Evolutionary conservation across 2,888 invertebrate species (phyloP), one percentile per base, ranked within the genome.

Genomic region (Hydroisotoma schaefferi): DNA sequence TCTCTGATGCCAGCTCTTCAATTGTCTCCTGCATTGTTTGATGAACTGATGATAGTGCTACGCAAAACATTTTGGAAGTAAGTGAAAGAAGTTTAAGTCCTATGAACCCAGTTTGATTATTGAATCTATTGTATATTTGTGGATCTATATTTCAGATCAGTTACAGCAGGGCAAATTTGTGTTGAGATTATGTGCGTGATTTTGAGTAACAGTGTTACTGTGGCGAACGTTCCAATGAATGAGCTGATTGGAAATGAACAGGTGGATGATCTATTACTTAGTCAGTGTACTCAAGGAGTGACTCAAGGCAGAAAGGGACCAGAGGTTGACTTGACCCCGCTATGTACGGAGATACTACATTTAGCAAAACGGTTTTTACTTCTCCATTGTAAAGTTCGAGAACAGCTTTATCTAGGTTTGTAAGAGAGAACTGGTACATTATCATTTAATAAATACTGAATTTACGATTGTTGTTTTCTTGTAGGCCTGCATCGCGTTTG

Each of bases 61-160:
- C 44, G 71, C 8, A 71, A 71, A 55, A 67, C 66, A 3, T 57
- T 71, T 53, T 69, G 66, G 65, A 71, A 68, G 67, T 71, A 63
- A 56, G 56, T 15, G 2, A 18, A 18, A 37, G 15, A 33, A 20
- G 6, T 23, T 52, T n/a, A n/a, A n/a, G n/a, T n/a, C n/a, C n/a
- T n/a, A n/a, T n/a, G n/a, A n/a, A n/a, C n/a, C n/a, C n/a, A n/a
- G n/a, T n/a, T n/a, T n/a, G n/a, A n/a, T n/a, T n/a, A n/a, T n/a
- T n/a, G n/a, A n/a, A n/a, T n/a, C n/a, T n/a, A n/a, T n/a, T n/a
- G n/a, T n/a, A n/a, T n/a, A n/a, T n/a, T n/a, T n/a, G n/a, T n/a
- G n/a, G n/a, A n/a, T n/a, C n/a, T n/a, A n/a, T n/a, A n/a, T n/a
- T 46, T 46, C 49, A 70, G 69, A 28, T 66, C 71, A n/a, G 54